phyloP scores from a whole-genome alignment of 1,140 invertebrate genomes.

The Belonocnema kinseyi region DNA sequence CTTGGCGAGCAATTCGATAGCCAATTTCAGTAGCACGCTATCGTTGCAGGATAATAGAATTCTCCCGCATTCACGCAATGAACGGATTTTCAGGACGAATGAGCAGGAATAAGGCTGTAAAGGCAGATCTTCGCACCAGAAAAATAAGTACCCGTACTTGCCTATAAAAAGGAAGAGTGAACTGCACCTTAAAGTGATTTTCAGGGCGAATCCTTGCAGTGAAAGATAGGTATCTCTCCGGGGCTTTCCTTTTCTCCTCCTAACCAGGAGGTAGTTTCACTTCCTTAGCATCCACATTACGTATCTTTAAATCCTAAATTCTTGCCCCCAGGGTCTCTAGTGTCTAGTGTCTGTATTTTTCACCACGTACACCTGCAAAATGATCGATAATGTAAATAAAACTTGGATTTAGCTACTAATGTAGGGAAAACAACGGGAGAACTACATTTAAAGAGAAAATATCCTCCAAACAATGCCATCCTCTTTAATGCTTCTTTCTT shows the following conservation, averaged over 20 bases:
- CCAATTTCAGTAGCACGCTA: conserved; percentile 23
- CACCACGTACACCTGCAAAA: background rate
- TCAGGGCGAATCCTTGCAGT: conserved; percentile 28
- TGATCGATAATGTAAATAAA: conserved; percentile 6
- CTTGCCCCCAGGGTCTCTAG: background rate
- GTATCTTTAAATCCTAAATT: conserved; percentile 10
- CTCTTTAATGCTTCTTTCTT: too few species aligned
- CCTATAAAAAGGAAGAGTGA: conserved; percentile 27
- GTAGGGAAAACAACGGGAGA: too few species aligned
- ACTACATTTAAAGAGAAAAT: too few species aligned
- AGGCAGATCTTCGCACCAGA: conserved; percentile 7
- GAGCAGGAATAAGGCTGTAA: conserved; percentile 12
- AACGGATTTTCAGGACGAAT: conserved; percentile 21
- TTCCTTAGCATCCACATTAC: conserved; percentile 14
- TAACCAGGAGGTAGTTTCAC: conserved; percentile 11
- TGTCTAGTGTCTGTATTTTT: conserved; percentile 24
- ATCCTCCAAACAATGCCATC: too few species aligned
- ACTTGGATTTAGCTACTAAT: background rate
- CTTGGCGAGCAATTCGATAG: conserved; percentile 26
- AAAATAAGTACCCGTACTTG: background rate
- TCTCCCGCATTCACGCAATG: conserved; percentile 10
- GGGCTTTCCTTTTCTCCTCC: background rate
- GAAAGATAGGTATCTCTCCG: conserved; percentile 32
- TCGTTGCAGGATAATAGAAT: conserved; percentile 10
- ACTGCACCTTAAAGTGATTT: conserved; percentile 38